Conservation (phyloP, 2,113 vertebrate species). For the Cacatua alba region DNA sequence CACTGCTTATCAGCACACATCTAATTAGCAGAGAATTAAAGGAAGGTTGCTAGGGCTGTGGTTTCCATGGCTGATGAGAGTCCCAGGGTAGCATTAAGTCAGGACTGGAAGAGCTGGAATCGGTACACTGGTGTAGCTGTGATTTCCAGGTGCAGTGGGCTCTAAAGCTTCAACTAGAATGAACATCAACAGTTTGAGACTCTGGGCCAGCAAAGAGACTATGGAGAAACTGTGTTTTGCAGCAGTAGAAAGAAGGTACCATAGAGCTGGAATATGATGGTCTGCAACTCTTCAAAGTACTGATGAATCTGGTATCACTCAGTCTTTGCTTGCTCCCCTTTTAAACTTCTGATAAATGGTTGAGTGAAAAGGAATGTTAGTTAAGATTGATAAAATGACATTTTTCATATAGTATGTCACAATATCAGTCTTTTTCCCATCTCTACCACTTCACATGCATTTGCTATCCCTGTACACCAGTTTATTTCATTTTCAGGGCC, state of each 20-base stretch:
- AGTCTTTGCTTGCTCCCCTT: background rate
- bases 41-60: slow-evolving; percentile 18
- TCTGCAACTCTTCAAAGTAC: background rate
- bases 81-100: background rate
- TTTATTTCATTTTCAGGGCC: slow-evolving; percentile 16
- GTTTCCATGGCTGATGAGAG: slow-evolving; percentile 18
- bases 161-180: background rate
- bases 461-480: background rate
- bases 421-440: background rate
- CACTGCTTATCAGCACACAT: background rate
- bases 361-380: background rate
- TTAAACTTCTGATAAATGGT: background rate
- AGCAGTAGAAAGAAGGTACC: background rate
- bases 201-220: background rate
- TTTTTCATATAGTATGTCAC: background rate
- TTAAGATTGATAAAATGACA: background rate
- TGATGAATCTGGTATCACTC: background rate
- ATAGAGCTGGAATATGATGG: background rate
- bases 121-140: background rate
- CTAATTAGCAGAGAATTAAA: slow-evolving; percentile 5
- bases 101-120: background rate
- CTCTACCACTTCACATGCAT: background rate
- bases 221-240: background rate
- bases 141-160: background rate
- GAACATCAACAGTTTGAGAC: background rate